A percentile compares a stretch with the other conserved stretches of the same genome.
phyloP scores from a whole-genome alignment of 2,888 invertebrate species.

The Liodrosophila aerea region DNA sequence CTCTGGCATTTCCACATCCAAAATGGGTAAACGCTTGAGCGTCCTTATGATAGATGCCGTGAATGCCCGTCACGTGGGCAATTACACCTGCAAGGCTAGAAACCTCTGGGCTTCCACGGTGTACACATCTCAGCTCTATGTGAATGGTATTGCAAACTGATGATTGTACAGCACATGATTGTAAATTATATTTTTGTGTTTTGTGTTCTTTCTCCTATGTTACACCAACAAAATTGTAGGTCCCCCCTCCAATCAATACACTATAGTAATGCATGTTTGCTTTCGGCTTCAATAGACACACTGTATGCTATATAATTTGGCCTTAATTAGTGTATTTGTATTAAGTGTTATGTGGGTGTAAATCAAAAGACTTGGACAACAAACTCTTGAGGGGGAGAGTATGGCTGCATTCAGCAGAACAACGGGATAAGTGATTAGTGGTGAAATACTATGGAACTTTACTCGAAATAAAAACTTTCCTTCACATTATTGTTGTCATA shows the following conservation, averaged over 20 bases:
- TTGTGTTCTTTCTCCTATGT: conserved; percentile 26
- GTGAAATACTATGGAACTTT: too few relatives aligned
- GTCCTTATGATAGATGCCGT: conserved; percentile 86
- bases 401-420: too few relatives aligned
- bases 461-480: too few relatives aligned
- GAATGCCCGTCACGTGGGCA: conserved; percentile 87
- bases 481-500: too few relatives aligned
- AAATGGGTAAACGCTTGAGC: conserved; percentile 85
- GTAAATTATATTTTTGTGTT: conserved; percentile 21
- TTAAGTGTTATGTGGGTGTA: neutral
- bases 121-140: conserved; percentile 86
- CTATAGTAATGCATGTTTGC: conserved; percentile 51
- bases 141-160: conserved; percentile 85
- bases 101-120: conserved; percentile 86
- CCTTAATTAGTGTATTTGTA: neutral
- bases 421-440: too few relatives aligned
- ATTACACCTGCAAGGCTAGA: conserved; percentile 85
- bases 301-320: conserved; percentile 12
- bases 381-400: too few relatives aligned
- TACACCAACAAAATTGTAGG: conserved; percentile 27
- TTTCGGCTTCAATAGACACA: conserved; percentile 51
- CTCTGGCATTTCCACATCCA: conserved; percentile 80
- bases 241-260: conserved; percentile 25
- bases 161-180: conserved; percentile 53
- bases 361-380: neutral